Percentiles rank a stretch among this genome's conserved stretches.
phyloP scores from a whole-genome alignment of 2,113 vertebrate genomes.

The Dasyurus viverrinus region DNA sequence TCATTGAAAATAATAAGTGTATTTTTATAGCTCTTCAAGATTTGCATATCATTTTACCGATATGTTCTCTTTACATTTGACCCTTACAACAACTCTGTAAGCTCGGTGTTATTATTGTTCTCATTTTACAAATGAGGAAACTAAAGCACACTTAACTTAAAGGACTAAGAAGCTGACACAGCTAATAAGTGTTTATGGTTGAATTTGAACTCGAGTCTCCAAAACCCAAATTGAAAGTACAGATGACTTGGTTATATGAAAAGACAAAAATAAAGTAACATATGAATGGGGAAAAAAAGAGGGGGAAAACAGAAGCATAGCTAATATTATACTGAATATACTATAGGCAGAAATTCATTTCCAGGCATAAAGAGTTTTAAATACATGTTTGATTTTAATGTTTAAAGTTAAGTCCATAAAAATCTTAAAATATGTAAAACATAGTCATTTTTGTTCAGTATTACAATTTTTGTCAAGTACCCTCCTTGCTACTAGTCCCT shows the following conservation, averaged over 20 bases:
- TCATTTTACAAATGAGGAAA: background rate
- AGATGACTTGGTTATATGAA: background rate
- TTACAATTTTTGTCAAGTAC: background rate
- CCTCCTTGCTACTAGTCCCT: slow-evolving; percentile 36
- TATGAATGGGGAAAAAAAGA: background rate
- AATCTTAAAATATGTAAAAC: background rate
- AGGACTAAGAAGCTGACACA: background rate
- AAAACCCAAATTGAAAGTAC: background rate
- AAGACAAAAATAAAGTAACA: background rate
- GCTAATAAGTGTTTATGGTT: background rate
- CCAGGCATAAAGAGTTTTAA: background rate
- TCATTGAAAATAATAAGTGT: background rate
- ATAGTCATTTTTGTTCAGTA: background rate
- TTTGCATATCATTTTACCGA: background rate
- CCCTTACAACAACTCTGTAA: background rate
- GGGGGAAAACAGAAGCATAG: background rate
- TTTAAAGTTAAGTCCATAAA: background rate
- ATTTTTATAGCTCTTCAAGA: background rate
- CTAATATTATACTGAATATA: background rate
- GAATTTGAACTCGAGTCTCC: background rate
- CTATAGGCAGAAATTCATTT: background rate
- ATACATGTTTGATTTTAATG: background rate
- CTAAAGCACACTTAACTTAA: too few species aligned
- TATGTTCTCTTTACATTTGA: background rate
- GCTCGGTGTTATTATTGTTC: background rate